These are phyloP conservation scores for Hippocampus zosterae DNA, from an alignment of 2,113 vertebrate genomes.

Conservation along the genomic window DNA sequence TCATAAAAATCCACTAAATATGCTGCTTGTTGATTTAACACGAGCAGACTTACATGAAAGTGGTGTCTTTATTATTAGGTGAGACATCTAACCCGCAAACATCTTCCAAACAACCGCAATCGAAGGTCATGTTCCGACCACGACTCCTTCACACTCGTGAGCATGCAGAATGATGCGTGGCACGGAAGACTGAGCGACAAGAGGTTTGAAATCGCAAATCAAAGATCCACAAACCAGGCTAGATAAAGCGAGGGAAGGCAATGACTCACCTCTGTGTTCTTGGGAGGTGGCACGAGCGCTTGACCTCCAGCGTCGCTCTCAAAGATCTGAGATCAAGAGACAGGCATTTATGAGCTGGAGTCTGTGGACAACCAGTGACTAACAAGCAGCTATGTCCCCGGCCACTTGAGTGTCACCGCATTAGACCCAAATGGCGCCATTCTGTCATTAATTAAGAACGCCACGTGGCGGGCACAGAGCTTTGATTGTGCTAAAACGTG, in stretches of 20 bases:
- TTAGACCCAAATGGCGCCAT: conserved; percentile 31
- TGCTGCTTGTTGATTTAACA: conserved; percentile 31
- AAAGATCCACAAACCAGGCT: conserved; percentile 16
- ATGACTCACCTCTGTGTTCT: conserved; percentile 66
- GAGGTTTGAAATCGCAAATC: conserved; percentile 33
- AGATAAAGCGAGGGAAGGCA: background rate
- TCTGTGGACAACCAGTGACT: conserved; percentile 42
- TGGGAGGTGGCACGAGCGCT: conserved; percentile 61
- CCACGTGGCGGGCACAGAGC: background rate
- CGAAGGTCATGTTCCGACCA: conserved; percentile 25
- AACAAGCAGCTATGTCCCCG: conserved; percentile 31
- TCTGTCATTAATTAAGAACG: background rate
- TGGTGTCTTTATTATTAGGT: conserved; percentile 37
- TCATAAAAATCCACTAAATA: conserved; percentile 14
- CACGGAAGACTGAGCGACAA: conserved; percentile 23
- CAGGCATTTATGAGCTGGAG: conserved; percentile 28
- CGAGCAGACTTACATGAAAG: conserved; percentile 44
- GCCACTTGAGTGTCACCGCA: conserved; percentile 39
- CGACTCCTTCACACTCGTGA: conserved; percentile 24
- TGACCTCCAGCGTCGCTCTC: conserved; percentile 75
- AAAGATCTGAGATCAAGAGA: conserved; percentile 76
- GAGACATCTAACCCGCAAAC: background rate
- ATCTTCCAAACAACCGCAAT: background rate
- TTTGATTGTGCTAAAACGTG: background rate
- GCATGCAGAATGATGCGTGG: conserved; percentile 16